Evolutionary conservation across 2,113 vertebrate species (phyloP).

Genomic region (Bos indicus): DNA sequence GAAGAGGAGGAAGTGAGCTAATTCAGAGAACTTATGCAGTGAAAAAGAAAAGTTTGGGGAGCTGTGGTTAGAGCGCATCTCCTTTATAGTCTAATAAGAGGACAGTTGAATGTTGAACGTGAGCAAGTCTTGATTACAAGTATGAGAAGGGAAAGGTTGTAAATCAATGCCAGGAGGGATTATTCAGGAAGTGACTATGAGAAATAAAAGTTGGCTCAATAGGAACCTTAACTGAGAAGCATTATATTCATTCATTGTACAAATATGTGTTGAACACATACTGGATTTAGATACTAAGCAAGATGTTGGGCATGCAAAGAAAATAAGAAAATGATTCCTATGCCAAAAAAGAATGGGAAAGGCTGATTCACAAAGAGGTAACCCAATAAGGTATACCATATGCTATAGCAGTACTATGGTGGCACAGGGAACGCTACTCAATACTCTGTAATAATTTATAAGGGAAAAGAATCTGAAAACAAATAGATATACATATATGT

Average conservation of each 20-base stretch:
- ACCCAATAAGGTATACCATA: neutral
- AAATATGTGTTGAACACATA: neutral
- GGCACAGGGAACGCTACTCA: neutral
- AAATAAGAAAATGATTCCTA: neutral
- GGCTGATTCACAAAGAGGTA: neutral
- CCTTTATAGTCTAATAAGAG: neutral
- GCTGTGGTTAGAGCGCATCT: neutral
- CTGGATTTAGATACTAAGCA: neutral
- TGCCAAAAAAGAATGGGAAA: neutral
- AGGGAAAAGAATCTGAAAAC: neutral
- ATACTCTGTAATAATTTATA: neutral
- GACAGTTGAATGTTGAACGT: neutral
- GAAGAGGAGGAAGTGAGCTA: neutral
- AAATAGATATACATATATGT: neutral
- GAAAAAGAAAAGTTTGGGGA: neutral
- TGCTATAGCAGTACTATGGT: neutral
- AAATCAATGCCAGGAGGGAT: neutral
- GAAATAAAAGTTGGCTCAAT: neutral
- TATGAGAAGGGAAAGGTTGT: neutral
- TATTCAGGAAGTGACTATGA: neutral
- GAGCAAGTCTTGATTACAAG: neutral
- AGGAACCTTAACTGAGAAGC: neutral
- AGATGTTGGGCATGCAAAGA: neutral
- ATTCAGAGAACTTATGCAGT: neutral
- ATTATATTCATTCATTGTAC: neutral